These are phyloP conservation scores for Amblyteles armatorius DNA, from an alignment of 2,888 invertebrate genomes.

Conservation along the genomic window DNA sequence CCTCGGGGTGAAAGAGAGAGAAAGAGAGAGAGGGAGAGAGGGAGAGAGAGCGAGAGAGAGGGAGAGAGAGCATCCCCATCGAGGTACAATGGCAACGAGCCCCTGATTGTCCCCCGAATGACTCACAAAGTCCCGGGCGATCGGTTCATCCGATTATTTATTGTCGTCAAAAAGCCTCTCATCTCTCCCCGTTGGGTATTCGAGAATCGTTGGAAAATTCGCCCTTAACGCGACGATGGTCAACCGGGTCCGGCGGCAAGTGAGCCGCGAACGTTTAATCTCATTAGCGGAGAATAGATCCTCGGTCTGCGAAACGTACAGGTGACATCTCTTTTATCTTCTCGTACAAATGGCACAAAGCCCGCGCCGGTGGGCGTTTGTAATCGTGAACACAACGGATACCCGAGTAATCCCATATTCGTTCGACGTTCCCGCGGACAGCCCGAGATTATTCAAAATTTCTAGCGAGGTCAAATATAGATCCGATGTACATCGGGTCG, in stretches of 20 bases:
- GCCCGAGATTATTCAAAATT: constrained; percentile 32
- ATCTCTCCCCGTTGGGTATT: constrained; percentile 57
- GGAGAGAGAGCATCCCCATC: not conserved
- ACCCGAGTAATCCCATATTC: not conserved
- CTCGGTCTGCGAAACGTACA: constrained; percentile 1
- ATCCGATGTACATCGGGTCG: not conserved
- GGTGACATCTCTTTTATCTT: constrained; percentile 31
- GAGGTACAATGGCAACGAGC: constrained; percentile 68
- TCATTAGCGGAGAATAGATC: constrained; percentile 55
- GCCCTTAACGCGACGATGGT: constrained; percentile 32
- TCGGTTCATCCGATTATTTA: constrained; percentile 82
- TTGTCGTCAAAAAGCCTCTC: constrained; percentile 79
- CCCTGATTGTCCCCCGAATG: constrained; percentile 75
- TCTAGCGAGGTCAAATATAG: constrained; percentile 2
- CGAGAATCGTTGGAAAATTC: not conserved
- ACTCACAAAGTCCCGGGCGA: constrained; percentile 77
- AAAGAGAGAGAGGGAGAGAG: not conserved
- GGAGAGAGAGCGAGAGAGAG: not conserved
- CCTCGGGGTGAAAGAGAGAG: constrained; percentile 15
- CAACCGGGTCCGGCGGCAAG: constrained; percentile 25
- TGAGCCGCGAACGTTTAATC: constrained; percentile 56
- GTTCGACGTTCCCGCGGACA: constrained; percentile 2
- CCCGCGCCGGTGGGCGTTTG: not conserved
- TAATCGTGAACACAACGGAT: constrained; percentile 24
- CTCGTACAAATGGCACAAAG: not conserved